A percentile compares a stretch with the other conserved stretches of the same genome.
Evolutionary conservation across 2,888 invertebrate species (phyloP).

Genomic region (Tetragnatha montana): DNA sequence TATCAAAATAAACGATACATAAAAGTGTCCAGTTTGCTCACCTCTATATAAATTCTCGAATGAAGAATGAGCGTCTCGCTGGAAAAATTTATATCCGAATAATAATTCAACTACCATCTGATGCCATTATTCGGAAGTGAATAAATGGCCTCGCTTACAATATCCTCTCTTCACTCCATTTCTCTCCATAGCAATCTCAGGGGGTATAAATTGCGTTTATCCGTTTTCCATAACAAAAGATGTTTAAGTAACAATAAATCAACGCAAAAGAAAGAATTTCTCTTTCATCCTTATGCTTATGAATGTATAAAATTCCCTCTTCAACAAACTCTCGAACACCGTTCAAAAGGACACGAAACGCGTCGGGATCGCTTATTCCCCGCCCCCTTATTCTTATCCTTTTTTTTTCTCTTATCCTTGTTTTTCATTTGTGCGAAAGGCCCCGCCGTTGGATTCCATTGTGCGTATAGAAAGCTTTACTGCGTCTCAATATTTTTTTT

Average conservation of each 20-base stretch:
- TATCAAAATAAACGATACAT: too few species aligned
- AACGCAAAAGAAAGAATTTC: neutral
- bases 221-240: neutral
- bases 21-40: too few species aligned
- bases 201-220: neutral
- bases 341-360: neutral
- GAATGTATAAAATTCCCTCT: neutral
- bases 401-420: neutral
- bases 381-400: neutral
- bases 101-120: too few species aligned
- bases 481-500: neutral
- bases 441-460: neutral
- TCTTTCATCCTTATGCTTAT: neutral
- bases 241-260: neutral
- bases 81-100: too few species aligned
- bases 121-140: neutral
- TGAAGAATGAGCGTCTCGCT: too few species aligned
- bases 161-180: neutral
- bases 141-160: neutral
- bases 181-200: neutral
- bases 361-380: neutral
- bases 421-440: neutral
- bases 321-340: neutral
- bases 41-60: too few species aligned
- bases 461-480: neutral